Percentiles rank a stretch among this genome's conserved stretches.
Conservation (phyloP, 2,113 vertebrate species). For the Empidonax alnorum region DNA sequence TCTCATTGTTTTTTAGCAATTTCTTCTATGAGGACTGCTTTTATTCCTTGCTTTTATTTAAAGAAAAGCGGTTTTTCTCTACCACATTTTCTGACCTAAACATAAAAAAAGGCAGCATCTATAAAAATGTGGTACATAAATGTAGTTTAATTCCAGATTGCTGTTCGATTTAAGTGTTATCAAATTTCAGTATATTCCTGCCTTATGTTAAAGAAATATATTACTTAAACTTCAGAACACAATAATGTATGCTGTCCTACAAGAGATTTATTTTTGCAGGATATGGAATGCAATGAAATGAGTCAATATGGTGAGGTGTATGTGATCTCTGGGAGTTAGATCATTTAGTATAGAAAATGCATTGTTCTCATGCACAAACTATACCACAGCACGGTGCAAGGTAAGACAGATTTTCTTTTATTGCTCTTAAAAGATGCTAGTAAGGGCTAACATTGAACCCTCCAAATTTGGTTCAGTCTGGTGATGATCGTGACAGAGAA, state of each 20-base stretch:
- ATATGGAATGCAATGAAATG: slow-evolving; percentile 78
- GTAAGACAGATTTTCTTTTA: slow-evolving; percentile 44
- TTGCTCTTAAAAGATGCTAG: slow-evolving; percentile 25
- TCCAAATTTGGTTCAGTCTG: neutral
- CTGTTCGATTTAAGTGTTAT: slow-evolving; percentile 69
- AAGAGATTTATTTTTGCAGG: slow-evolving; percentile 77
- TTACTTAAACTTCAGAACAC: slow-evolving; percentile 66
- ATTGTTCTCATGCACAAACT: slow-evolving; percentile 35
- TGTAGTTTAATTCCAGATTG: slow-evolving; percentile 73
- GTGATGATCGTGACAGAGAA: neutral
- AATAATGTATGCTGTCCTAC: slow-evolving; percentile 72
- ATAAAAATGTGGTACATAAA: slow-evolving; percentile 46
- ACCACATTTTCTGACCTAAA: slow-evolving; percentile 53
- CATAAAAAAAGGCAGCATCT: slow-evolving; percentile 58
- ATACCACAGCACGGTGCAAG: neutral
- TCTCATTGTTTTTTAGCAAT: neutral
- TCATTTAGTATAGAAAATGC: slow-evolving; percentile 65
- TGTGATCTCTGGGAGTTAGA: slow-evolving; percentile 74
- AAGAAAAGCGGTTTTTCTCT: slow-evolving; percentile 47
- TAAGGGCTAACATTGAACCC: slow-evolving; percentile 39
- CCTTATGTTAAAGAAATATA: slow-evolving; percentile 76
- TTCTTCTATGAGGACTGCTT: neutral
- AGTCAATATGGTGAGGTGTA: slow-evolving; percentile 76
- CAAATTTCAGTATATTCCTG: slow-evolving; percentile 76
- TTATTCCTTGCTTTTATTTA: slow-evolving; percentile 45